Percentiles rank a stretch among this genome's conserved stretches.
These are phyloP conservation scores for Molanna angustata DNA, from an alignment of 2,888 invertebrate species.

Conservation along the genomic window DNA sequence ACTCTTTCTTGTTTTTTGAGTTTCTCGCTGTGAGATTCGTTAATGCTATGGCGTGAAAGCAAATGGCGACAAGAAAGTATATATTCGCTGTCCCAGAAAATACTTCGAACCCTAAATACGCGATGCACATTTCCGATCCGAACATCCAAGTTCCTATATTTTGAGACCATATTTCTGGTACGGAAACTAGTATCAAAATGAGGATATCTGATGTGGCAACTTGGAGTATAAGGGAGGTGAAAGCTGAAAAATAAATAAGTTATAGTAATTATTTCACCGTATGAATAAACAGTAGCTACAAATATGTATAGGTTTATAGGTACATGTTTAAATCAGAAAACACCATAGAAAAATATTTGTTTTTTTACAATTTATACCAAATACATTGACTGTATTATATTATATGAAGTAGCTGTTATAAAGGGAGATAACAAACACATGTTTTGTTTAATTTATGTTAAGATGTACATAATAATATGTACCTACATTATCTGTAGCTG, in stretches of 20 bases:
- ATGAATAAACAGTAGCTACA: too few species aligned
- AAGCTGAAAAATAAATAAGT: constrained; percentile 50
- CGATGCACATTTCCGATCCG: constrained; percentile 49
- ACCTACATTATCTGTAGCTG: too few species aligned
- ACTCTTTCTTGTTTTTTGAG: constrained; percentile 44
- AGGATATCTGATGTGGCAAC: constrained; percentile 52
- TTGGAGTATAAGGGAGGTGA: constrained; percentile 53
- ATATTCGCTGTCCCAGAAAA: constrained; percentile 55
- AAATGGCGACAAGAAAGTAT: constrained; percentile 56
- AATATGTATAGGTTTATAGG: too few species aligned
- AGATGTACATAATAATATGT: too few species aligned
- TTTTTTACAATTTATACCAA: too few species aligned
- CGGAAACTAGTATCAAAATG: constrained; percentile 45
- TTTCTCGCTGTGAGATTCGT: constrained; percentile 42
- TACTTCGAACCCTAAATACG: constrained; percentile 56
- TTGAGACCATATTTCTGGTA: constrained; percentile 54
- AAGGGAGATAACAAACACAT: too few species aligned
- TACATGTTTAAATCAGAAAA: too few species aligned
- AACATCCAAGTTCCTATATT: constrained; percentile 54
- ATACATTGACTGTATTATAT: too few species aligned
- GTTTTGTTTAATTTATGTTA: too few species aligned
- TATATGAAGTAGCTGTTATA: too few species aligned
- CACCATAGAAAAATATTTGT: too few species aligned
- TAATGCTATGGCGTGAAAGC: constrained; percentile 57
- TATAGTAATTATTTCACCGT: too few species aligned